Evolutionary conservation across 2,797 vertebrate genomes (phyloP), one percentile per base, ranked within the genome.

Genomic region (Rhadinocentrus ornatus): DNA sequence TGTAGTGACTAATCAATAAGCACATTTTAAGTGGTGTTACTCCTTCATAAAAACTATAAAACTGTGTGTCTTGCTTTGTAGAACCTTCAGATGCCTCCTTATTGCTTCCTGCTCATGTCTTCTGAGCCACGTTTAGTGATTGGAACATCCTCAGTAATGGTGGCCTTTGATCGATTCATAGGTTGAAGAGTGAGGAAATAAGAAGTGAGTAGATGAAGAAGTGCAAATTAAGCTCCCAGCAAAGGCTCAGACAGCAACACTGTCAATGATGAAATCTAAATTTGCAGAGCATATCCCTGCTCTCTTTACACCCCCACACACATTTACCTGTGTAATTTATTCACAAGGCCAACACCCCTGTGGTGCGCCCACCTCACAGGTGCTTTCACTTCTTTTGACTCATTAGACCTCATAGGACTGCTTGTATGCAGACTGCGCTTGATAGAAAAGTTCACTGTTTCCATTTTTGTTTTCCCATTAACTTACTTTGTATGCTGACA

Each of bases 311-410:
- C 77, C 74, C 31, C 52, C 79, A 62, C 68, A 55, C 75, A 69
- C 73, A 75, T 81, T 83, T 69, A 80, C 76, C 78, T 82, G 35
- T 70, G 61, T 67, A 55, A 73, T 87, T 77, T 81, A 64, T 84
- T 88, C 82, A 75, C 78, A 82, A 81, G 62, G 41, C 71, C 59
- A 26, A 20, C 77, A 65, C 54, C 55, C 52, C 26, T 12, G 18
- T 18, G 57, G 39, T 50, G 57, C 61, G 35, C 54, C 73, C 72
- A 77, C 75, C 71, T 73, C 73, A 35, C 70, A 64, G 60, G 44
- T 72, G 60, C 67, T 72, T 78, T 80, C n/a, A 62, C 56, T 63
- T 61, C 64, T 55, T 71, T 69, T 52, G 50, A 58, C 61, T 78
- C 55, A 73, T 73, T 61, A 67, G 53, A 63, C 3, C 32, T 37